Base-by-base conservation (phyloP, 2,797 vertebrate genomes). In the Chloroceryle amazona region DNA sequence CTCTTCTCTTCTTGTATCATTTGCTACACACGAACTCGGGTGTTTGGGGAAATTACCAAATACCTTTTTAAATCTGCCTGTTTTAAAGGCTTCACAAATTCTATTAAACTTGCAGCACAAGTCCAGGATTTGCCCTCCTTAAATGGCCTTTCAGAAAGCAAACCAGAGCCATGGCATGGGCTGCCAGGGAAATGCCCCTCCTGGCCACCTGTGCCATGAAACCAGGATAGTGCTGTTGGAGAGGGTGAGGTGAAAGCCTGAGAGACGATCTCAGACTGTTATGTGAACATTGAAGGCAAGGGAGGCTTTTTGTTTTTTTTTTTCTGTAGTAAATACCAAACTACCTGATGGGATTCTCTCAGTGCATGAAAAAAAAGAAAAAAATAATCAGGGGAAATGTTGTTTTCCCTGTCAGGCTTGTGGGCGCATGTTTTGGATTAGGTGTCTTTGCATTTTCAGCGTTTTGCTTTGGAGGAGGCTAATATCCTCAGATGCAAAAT, bases 91-190 rank as follows among this genome's bases (percentile, higher is more conserved):
- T 44, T 71, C n/a, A 33, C 33, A 73, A 47, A 51, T n/a, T 47
- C 51, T 39, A 6, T 58, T 62, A 51, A 58, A 54, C 33, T 65
- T 22, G 31, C 42, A 80, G 83, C 31, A 46, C 65, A 46, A 54
- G 60, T 73, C 58, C n/a, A 72, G 68, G 74, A 58, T 76, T 58
- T 65, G 47, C 9, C 29, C 21, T 65, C 28, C 23, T 33, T 57
- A 61, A 65, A n/a, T 13, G n/a, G 7, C 21, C n/a, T 89, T 60
- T 78, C 37, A 28, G 57, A 61, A 78, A 44, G 51, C 19, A 89
- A 68, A 61, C 14, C 29, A 23, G 46, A 68, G 49, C 51, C 0
- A 0, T 7, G 13, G n/a, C 1, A 3, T 0, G 2, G 18, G 44
- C 54, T 61, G 15, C 47, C 1, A 2, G 39, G 70, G 49, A 44